These are phyloP conservation scores for Ypsolopha scabrella DNA, from an alignment of 2,888 invertebrate genomes.

Conservation along the genomic window DNA sequence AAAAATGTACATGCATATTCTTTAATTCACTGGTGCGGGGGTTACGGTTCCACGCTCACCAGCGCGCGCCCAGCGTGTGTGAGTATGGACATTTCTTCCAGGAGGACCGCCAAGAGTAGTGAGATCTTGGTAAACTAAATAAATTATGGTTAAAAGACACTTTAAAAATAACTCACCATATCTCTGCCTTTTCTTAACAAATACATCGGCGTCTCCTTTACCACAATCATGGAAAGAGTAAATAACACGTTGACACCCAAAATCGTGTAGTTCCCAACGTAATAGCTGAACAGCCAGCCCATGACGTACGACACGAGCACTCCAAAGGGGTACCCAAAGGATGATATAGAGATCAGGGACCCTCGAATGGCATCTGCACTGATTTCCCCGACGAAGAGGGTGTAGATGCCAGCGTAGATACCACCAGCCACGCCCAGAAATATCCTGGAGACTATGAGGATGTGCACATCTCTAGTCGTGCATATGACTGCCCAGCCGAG, in stretches of 20 bases:
- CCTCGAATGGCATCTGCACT: neutral
- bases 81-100: no score
- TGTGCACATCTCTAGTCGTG: neutral
- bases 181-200: neutral
- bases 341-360: neutral
- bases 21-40: no score
- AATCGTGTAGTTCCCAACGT: neutral
- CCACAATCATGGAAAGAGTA: neutral
- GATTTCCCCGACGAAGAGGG: neutral
- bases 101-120: no score
- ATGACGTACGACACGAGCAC: neutral
- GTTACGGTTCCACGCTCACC: no score
- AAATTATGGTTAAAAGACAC: neutral
- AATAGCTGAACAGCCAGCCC: slow-evolving; percentile 1
- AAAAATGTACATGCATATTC: no score
- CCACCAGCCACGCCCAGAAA: neutral
- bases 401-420: neutral
- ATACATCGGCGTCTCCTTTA: slow-evolving; percentile 1
- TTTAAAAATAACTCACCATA: neutral
- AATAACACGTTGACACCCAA: neutral
- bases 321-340: neutral
- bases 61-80: no score
- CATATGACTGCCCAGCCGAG: neutral
- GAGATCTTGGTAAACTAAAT: neutral
- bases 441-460: neutral